Evolutionary conservation across 2,797 vertebrate species (phyloP).

Genomic region (Pangasius djambal): DNA sequence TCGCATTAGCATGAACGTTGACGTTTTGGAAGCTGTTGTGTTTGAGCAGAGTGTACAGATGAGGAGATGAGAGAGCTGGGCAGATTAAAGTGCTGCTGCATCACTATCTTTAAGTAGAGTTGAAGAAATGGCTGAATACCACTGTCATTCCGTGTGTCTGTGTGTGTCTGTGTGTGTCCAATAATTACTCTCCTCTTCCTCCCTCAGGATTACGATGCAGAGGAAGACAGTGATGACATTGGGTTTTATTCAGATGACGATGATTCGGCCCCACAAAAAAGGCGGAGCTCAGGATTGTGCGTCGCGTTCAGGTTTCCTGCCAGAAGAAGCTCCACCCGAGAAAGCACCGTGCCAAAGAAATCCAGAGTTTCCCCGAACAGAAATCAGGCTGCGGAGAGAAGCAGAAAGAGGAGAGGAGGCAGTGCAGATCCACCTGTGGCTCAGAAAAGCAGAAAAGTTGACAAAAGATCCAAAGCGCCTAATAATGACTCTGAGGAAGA

Average conservation of each 20-base stretch:
- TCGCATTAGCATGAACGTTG: background rate
- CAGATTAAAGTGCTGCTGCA: background rate
- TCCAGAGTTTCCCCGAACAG: constrained; percentile 37
- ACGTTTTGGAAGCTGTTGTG: background rate
- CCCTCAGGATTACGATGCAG: constrained; percentile 68
- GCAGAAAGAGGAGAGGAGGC: constrained; percentile 25
- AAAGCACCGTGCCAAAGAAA: constrained; percentile 54
- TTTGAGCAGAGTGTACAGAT: background rate
- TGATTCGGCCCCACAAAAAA: constrained; percentile 66
- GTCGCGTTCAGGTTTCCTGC: constrained; percentile 90
- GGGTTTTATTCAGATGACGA: constrained; percentile 76
- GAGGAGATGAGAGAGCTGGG: background rate
- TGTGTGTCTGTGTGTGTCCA: too few species aligned
- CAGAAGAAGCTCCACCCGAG: constrained; percentile 72
- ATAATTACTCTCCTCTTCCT: background rate
- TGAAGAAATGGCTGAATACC: background rate
- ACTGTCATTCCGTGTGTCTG: background rate
- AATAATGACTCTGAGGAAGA: constrained; percentile 52
- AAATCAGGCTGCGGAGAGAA: constrained; percentile 42
- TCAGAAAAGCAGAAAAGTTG: background rate
- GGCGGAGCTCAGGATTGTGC: constrained; percentile 80
- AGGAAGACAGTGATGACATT: constrained; percentile 69
- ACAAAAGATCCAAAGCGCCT: constrained; percentile 14
- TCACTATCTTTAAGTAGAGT: background rate
- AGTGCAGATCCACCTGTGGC: constrained; percentile 11